Base-by-base conservation (phyloP, 2,888 invertebrate genomes). In the Carabus problematicus region DNA sequence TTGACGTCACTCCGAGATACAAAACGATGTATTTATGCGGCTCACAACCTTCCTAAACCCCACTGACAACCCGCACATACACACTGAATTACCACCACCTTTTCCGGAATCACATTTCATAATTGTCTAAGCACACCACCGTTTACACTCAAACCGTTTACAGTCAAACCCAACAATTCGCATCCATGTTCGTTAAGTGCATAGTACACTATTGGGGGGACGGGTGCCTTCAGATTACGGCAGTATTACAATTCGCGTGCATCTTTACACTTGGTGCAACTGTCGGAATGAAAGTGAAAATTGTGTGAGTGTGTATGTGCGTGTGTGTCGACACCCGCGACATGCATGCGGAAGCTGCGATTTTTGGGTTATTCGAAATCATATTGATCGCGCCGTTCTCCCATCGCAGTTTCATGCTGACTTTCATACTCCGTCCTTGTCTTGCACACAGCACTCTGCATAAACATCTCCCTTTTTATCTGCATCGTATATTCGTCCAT, bases 351-450 rank as follows among this genome's bases (percentile, higher is more conserved):
- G 18, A 18, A 29, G 56, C 40, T 47, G 66, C 59, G 58, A 66
- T 66, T 66, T n/a, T 66, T 66, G 58, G 47, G 58, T 66, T 58
- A 66, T 66, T 66, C 59, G 59, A 66, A 66, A 59, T 66, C 18
- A 59, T 66, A 66, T 66, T 66, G 66, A 66, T 66, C 58, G 58
- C 58, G 55, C 58, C 41, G 58, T 16, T 66, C 14, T 54, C 11
- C 54, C 11, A 39, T 40, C 52, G 58, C 58, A 12, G 12, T 59
- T 66, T 45, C 18, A 6, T 39, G 16, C 16, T 45, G 45, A 16
- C 41, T 40, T 29, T 56, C 1, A 8, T 9, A 19, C 11, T 18
- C 56, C 29, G 8, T 56, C 12, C 12, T 39, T 11, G 8, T 56
- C 29, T 12, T 1, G n/a, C 56, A 40, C 8, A 18, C 3, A 29